Percentiles rank a stretch among this genome's conserved stretches.
Conservation (phyloP, 2,888 invertebrate species). For the Campoplex nolae region DNA sequence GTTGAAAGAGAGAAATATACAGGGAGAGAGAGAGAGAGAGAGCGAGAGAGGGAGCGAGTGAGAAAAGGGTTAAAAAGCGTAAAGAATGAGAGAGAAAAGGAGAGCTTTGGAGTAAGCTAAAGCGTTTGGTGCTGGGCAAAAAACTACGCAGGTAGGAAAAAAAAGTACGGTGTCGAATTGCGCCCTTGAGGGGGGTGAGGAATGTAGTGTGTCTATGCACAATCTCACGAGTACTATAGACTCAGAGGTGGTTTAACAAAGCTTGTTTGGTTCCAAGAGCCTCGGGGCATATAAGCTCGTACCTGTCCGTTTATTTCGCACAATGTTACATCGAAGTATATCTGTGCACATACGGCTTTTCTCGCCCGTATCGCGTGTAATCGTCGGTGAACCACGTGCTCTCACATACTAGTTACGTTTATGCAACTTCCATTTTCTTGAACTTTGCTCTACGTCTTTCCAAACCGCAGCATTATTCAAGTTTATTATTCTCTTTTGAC, state of each 20-base stretch:
- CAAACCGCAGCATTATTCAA: slow-evolving; percentile 17
- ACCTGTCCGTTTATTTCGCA: slow-evolving; percentile 39
- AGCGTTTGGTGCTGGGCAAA: slow-evolving; percentile 5
- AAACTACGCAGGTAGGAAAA: slow-evolving; percentile 45
- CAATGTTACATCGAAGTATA: slow-evolving; percentile 4
- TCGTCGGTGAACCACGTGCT: slow-evolving; percentile 37
- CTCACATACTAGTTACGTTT: slow-evolving; percentile 40
- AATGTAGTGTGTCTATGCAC: slow-evolving; percentile 20
- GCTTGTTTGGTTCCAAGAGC: slow-evolving; percentile 57
- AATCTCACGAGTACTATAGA: slow-evolving; percentile 24
- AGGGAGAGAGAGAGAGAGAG: not conserved
- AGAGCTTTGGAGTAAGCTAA: slow-evolving; percentile 33
- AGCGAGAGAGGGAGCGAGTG: not conserved
- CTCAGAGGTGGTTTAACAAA: slow-evolving; percentile 49
- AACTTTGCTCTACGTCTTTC: not conserved
- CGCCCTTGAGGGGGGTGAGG: slow-evolving; percentile 52
- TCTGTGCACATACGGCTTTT: not conserved
- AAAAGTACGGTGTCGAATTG: slow-evolving; percentile 43
- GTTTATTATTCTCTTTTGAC: slow-evolving; percentile 1
- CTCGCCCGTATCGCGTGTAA: slow-evolving; percentile 43
- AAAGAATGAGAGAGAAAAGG: not conserved
- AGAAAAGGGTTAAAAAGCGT: not conserved
- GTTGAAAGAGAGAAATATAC: slow-evolving; percentile 40
- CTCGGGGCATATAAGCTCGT: slow-evolving; percentile 49
- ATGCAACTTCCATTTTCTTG: not conserved